These are phyloP conservation scores for Leptura quadrifasciata DNA, from an alignment of 2,888 invertebrate species.

Conservation along the genomic window DNA sequence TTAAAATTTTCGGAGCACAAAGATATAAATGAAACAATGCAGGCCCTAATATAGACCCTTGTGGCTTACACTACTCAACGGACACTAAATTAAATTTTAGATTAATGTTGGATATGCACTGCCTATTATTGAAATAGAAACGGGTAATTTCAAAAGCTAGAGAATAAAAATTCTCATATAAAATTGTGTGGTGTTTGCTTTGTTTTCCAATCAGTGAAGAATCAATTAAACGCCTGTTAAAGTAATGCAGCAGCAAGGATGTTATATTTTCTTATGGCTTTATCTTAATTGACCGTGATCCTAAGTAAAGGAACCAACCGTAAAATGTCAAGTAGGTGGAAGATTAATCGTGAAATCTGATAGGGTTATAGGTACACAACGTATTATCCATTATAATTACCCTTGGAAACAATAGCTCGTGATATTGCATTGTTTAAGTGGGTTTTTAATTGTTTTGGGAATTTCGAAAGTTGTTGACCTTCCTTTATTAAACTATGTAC, in stretches of 20 bases:
- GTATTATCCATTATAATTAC: not conserved
- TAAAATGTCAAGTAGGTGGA: not conserved
- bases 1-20: no score
- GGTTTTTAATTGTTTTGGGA: not conserved
- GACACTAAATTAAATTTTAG: no score
- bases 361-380: not conserved
- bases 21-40: no score
- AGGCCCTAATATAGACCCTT: no score
- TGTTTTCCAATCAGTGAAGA: not conserved
- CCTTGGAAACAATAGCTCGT: slow-evolving; percentile 1
- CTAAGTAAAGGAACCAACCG: not conserved
- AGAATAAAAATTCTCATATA: not conserved
- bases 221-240: not conserved
- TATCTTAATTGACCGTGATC: not conserved
- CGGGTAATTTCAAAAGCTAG: no score
- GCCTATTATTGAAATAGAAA: no score
- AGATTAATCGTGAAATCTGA: not conserved
- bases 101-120: no score
- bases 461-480: slow-evolving; percentile 4
- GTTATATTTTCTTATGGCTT: not conserved
- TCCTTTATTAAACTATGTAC: not conserved
- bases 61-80: no score
- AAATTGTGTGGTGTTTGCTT: not conserved
- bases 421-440: slow-evolving; percentile 3
- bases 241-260: not conserved